Evolutionary conservation across 2,888 invertebrate genomes (phyloP).

Genomic region (Drosophila mettleri): DNA sequence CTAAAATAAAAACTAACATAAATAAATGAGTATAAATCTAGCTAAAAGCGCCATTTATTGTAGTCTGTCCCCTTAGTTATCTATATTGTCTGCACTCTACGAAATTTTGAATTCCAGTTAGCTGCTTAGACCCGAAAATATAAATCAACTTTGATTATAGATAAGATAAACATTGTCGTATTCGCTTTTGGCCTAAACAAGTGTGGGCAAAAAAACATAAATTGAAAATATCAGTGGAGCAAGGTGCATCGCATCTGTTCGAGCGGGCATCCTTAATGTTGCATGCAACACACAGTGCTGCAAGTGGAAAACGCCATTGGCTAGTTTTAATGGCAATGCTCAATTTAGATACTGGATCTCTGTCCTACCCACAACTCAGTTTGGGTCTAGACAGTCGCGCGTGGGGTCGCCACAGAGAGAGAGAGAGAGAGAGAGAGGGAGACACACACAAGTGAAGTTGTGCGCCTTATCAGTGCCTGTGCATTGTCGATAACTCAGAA

Average conservation of each 20-base stretch:
- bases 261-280: not conserved
- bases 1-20: too few species aligned
- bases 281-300: constrained; percentile 5
- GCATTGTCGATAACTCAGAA: constrained; percentile 54
- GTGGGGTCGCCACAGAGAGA: constrained; percentile 21
- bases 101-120: not conserved
- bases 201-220: not conserved
- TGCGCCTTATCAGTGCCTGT: constrained; percentile 53
- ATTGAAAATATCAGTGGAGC: not conserved
- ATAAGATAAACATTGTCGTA: not conserved
- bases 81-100: too few species aligned
- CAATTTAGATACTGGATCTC: constrained; percentile 9
- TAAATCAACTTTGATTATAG: not conserved
- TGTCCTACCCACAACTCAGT: not conserved
- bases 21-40: not conserved
- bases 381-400: constrained; percentile 12
- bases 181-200: not conserved
- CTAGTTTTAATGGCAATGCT: constrained; percentile 14
- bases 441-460: constrained; percentile 1
- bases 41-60: not conserved
- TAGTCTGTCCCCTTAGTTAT: not conserved
- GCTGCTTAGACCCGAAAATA: not conserved
- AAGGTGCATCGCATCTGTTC: not conserved
- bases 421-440: too few species aligned
- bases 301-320: constrained; percentile 6